These are phyloP conservation scores for Piaya cayana DNA, from an alignment of 2,113 vertebrate genomes.

Conservation along the genomic window DNA sequence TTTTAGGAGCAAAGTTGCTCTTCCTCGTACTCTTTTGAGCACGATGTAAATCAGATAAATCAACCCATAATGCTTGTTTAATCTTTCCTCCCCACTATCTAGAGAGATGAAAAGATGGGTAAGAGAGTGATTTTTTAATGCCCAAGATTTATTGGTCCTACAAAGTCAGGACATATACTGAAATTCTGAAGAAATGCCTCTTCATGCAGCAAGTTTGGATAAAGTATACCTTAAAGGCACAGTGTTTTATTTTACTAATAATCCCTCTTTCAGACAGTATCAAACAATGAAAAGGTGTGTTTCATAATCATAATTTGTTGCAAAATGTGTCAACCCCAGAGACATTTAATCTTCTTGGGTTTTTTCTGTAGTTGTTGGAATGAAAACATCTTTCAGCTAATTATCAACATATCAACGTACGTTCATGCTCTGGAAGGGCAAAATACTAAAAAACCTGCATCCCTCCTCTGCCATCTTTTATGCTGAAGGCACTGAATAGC, in stretches of 20 bases:
- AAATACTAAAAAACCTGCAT: neutral
- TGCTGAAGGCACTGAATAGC: neutral
- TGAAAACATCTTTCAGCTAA: neutral
- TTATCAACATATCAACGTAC: neutral
- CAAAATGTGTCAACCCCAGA: neutral
- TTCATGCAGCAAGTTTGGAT: neutral
- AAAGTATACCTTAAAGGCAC: neutral
- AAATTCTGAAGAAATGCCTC: neutral
- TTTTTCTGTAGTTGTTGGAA: neutral
- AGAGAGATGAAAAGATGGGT: neutral
- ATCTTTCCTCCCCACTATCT: neutral
- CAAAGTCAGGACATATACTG: neutral
- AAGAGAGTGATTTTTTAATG: neutral
- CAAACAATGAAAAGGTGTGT: neutral
- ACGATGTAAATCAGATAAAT: conserved; percentile 26
- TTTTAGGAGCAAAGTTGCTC: neutral
- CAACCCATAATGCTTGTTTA: neutral
- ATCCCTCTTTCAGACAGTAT: neutral
- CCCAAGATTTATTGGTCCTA: neutral
- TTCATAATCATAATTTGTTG: neutral
- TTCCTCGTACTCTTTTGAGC: neutral
- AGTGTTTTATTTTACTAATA: neutral
- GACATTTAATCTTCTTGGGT: neutral
- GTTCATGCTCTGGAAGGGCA: neutral
- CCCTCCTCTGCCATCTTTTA: neutral